Evolutionary conservation across 2,113 vertebrate species (phyloP).

Genomic region (Microtus pennsylvanicus): DNA sequence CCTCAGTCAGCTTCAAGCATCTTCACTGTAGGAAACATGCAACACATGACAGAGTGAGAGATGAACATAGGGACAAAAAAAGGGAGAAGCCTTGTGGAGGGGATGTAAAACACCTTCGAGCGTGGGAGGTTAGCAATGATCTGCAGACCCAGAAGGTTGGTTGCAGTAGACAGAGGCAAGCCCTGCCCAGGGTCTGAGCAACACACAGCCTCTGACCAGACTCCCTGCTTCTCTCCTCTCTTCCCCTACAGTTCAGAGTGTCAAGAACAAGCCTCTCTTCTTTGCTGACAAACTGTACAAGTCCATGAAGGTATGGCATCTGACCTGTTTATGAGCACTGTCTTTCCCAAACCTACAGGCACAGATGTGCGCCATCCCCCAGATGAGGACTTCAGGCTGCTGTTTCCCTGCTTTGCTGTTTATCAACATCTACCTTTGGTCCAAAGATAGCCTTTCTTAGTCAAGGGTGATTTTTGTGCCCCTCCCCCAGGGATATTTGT

Average conservation of each 20-base stretch:
- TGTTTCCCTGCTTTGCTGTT: no score
- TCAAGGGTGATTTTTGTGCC: neutral
- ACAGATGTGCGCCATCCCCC: neutral
- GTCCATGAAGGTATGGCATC: conserved; percentile 96
- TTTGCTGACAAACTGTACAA: conserved; percentile 97
- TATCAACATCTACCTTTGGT: neutral
- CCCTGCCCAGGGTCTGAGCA: neutral
- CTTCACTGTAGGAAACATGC: neutral
- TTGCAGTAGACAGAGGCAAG: neutral
- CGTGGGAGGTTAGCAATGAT: neutral
- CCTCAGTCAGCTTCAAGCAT: neutral
- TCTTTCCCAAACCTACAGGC: neutral
- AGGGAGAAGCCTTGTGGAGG: neutral
- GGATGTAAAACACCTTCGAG: no score
- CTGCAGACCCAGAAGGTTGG: neutral
- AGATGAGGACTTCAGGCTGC: neutral
- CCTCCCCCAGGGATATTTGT: neutral
- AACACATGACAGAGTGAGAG: neutral
- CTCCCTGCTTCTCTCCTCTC: neutral
- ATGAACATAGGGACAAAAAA: neutral
- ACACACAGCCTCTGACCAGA: neutral
- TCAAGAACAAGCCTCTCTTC: conserved; percentile 97
- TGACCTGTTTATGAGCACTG: rapidly evolving
- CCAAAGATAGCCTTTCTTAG: neutral
- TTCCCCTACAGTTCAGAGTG: conserved; percentile 92